Base-by-base conservation (phyloP, 2,113 vertebrate genomes). In the Sminthopsis crassicaudata region DNA sequence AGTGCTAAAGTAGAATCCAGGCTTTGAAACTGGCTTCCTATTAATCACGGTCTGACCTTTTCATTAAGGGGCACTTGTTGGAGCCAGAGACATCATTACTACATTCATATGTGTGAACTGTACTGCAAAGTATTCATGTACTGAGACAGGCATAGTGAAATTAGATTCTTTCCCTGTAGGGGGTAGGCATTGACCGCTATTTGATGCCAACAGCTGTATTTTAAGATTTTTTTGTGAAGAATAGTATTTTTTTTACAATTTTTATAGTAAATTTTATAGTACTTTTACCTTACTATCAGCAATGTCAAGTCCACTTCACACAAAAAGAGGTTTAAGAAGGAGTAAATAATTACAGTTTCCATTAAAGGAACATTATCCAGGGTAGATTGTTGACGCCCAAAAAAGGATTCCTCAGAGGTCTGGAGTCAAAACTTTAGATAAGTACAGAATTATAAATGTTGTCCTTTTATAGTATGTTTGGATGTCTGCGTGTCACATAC, bases 101-200 rank as follows among this genome's bases (percentile, higher is more conserved):
- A 48, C 53, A 88, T 95, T 95, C 0, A 0, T 95, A 92, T 4
- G 16, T 94, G 93, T 95, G 97, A 97, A 96, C 92, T 95, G 96
- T 98, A 96, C 94, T 94, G 50, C 19, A 2, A 91, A 93, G 90
- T 53, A 92, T 95, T 98, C 95, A 8, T 42, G 92, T 89, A 55
- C 67, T 46, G 94, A 91, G 19, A 92, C 92, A 95, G 89, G 92
- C 95, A 52, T 88, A 97, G 98, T 98, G 98, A 98, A 98, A 98
- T 98, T 98, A 98, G 98, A 98, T 94, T 98, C 98, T 98, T 95
- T 97, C 98, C 98, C 98, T 99, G 98, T 98, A 98, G 98, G 98
- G 98, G 98, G 98, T 98, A 98, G 98, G 97, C 98, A 36, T 94
- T 97, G 98, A 98, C 98, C 96, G 53, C 97, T 96, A 95, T 98